Conservation (phyloP, 2,888 invertebrate genomes). For the Aphodius granarius region DNA sequence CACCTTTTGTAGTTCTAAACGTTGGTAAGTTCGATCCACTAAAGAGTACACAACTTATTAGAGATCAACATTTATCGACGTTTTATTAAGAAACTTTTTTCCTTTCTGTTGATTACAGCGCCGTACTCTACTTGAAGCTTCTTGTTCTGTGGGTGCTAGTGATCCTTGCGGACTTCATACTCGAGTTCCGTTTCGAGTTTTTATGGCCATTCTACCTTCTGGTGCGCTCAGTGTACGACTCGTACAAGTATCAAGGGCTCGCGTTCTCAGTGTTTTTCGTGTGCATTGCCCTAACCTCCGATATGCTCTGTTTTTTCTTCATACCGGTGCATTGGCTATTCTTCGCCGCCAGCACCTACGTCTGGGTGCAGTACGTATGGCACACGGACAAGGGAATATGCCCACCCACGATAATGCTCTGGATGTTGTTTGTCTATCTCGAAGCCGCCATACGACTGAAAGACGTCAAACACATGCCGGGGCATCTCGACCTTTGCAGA, state of each 20-base stretch:
- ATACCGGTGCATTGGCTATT: slow-evolving; percentile 98
- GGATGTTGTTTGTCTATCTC: slow-evolving; percentile 92
- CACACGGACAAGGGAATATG: slow-evolving; percentile 94
- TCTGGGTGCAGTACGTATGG: slow-evolving; percentile 99
- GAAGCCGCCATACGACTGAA: slow-evolving; percentile 88
- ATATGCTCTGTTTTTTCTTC: slow-evolving; percentile 98
- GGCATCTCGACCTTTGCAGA: slow-evolving; percentile 86
- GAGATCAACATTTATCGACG: not conserved
- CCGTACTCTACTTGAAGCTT: slow-evolving; percentile 93
- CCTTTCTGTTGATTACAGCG: slow-evolving; percentile 71
- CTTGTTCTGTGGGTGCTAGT: slow-evolving; percentile 93
- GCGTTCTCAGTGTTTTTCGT: slow-evolving; percentile 98
- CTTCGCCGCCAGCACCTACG: slow-evolving; percentile 97
- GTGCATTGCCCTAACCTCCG: slow-evolving; percentile 95
- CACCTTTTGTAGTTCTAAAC: too few relatives aligned
- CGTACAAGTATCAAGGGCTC: slow-evolving; percentile 97
- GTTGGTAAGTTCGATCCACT: too few relatives aligned
- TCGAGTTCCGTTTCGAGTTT: slow-evolving; percentile 99
- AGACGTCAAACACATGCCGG: slow-evolving; percentile 80
- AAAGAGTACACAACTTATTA: not conserved
- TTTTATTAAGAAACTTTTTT: not conserved
- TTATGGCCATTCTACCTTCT: slow-evolving; percentile 99
- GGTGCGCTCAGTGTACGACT: slow-evolving; percentile 93
- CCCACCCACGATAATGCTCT: slow-evolving; percentile 90
- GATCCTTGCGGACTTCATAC: slow-evolving; percentile 92